phyloP scores from a whole-genome alignment of 2,888 invertebrate species.

The Melolontha melolontha region DNA sequence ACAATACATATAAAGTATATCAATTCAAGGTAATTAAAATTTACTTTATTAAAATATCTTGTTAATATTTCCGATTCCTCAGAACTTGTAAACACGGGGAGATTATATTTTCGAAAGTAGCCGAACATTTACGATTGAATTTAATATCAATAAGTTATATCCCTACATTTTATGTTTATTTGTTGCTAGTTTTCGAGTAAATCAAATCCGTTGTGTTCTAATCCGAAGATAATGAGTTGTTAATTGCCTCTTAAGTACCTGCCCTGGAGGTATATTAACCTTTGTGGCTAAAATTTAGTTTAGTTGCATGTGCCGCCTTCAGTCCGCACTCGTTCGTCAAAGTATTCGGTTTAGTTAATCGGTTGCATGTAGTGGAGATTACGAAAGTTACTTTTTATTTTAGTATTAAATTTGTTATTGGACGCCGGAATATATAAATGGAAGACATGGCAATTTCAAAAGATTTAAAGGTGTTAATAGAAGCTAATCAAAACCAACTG shows the following conservation, averaged over 20 bases:
- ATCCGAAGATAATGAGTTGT: background rate
- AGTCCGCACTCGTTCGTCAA: constrained; percentile 46
- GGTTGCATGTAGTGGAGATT: constrained; percentile 40
- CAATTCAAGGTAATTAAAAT: constrained; percentile 53
- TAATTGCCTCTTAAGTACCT: background rate
- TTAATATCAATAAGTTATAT: constrained; percentile 41
- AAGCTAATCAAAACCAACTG: constrained; percentile 61
- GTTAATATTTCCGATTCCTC: constrained; percentile 1
- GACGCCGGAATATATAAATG: constrained; percentile 49
- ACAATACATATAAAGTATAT: background rate
- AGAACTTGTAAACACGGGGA: constrained; percentile 37
- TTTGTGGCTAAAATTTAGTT: constrained; percentile 45
- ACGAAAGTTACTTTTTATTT: constrained; percentile 42
- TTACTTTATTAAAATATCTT: constrained; percentile 1
- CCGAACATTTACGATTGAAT: constrained; percentile 38
- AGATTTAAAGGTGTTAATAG: constrained; percentile 61
- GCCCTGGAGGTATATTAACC: background rate
- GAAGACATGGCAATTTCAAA: constrained; percentile 62
- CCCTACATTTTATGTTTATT: constrained; percentile 30
- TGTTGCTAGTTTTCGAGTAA: constrained; percentile 10
- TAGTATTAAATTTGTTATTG: constrained; percentile 34
- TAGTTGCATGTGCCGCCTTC: constrained; percentile 55
- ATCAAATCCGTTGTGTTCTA: background rate
- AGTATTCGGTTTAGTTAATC: constrained; percentile 39
- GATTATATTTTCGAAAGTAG: constrained; percentile 39